A percentile compares a stretch with the other conserved stretches of the same genome.
Conservation (phyloP, 2,888 invertebrate genomes). For the Fragum whitleyi region DNA sequence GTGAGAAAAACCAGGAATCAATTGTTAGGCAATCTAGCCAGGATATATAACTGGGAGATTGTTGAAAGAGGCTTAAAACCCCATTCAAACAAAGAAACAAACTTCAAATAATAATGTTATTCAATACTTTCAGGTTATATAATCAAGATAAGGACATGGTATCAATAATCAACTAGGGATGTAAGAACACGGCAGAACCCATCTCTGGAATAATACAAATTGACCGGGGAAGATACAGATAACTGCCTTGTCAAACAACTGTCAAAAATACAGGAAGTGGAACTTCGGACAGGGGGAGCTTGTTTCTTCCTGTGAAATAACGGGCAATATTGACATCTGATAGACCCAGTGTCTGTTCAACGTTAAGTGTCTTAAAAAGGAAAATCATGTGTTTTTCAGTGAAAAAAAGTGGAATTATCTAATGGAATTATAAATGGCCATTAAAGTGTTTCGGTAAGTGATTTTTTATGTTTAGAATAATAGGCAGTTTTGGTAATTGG, state of each 20-base stretch:
- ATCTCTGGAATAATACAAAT: slow-evolving; percentile 12
- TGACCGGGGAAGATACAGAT: slow-evolving; percentile 22
- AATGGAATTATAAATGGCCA: background rate
- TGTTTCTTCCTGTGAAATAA: background rate
- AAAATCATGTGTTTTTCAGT: slow-evolving; percentile 13
- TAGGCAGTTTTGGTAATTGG: background rate
- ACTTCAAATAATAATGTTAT: too few species aligned
- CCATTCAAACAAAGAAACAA: too few species aligned
- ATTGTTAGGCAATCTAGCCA: too few species aligned
- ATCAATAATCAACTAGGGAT: too few species aligned
- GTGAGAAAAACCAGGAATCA: too few species aligned
- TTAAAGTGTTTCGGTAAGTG: background rate
- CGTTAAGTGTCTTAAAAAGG: background rate
- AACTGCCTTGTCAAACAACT: slow-evolving; percentile 25
- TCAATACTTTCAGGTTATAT: too few species aligned
- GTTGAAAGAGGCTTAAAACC: too few species aligned
- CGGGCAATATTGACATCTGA: slow-evolving; percentile 12
- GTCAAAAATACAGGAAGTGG: slow-evolving; percentile 6
- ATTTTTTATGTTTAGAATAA: background rate
- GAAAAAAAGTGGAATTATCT: slow-evolving; percentile 13
- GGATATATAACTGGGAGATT: too few species aligned
- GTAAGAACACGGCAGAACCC: too few species aligned
- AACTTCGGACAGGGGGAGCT: background rate
- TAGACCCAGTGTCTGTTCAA: slow-evolving; percentile 12
- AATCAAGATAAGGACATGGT: too few species aligned